These are phyloP conservation scores for Clanis bilineata DNA, from an alignment of 2,888 invertebrate genomes.

Conservation along the genomic window DNA sequence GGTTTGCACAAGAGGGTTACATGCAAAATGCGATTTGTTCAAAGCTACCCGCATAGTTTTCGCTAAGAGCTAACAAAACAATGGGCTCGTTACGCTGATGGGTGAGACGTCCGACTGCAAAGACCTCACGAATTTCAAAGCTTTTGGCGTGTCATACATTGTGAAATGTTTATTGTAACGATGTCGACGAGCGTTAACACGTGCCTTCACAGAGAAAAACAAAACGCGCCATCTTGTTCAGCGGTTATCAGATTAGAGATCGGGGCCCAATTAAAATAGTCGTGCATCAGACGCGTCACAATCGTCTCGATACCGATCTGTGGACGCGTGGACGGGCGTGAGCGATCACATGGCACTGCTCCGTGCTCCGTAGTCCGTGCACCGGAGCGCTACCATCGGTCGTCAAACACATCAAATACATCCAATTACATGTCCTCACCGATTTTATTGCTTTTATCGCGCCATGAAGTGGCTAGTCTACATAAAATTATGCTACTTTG, in stretches of 20 bases:
- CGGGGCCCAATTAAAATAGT: conserved; percentile 80
- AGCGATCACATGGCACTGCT: conserved; percentile 66
- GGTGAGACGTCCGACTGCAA: conserved; percentile 46
- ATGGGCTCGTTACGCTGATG: conserved; percentile 43
- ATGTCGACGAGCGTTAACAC: conserved; percentile 61
- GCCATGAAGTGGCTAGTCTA: neutral
- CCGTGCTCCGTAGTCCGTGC: neutral
- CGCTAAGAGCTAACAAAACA: conserved; percentile 44
- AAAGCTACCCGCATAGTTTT: conserved; percentile 65
- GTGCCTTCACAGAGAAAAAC: conserved; percentile 62
- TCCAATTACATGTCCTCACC: conserved; percentile 1
- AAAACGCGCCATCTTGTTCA: conserved; percentile 69
- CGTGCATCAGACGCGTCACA: conserved; percentile 78
- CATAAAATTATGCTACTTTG: neutral
- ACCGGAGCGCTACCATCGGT: conserved; percentile 10
- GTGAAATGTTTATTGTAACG: conserved; percentile 38
- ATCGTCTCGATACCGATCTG: conserved; percentile 70
- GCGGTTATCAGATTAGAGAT: conserved; percentile 68
- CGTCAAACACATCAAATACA: neutral
- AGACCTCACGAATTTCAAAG: conserved; percentile 34
- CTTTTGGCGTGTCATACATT: conserved; percentile 39
- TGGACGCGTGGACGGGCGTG: conserved; percentile 54
- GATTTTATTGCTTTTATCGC: neutral
- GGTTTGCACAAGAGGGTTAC: conserved; percentile 60
- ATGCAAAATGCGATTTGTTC: conserved; percentile 58